Evolutionary conservation across 2,888 invertebrate species (phyloP).

Genomic region (Melanostoma mellinum): DNA sequence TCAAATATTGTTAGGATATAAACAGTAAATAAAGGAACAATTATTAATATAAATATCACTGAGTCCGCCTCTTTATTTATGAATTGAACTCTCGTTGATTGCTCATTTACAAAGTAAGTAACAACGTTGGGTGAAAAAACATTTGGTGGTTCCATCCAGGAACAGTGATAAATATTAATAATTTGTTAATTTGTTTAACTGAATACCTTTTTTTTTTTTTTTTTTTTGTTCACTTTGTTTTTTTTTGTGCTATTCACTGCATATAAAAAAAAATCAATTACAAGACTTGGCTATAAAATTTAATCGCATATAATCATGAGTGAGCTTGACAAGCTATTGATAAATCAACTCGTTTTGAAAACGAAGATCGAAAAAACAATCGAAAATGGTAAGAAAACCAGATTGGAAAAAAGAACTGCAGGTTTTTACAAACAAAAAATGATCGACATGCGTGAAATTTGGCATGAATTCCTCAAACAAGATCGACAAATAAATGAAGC

Average conservation of each 20-base stretch:
- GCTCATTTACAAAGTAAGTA: too few relatives aligned
- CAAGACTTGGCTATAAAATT: background rate
- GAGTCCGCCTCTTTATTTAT: too few relatives aligned
- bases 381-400: background rate
- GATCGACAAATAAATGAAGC: too few relatives aligned
- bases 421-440: background rate
- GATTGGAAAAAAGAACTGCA: conserved; percentile 1
- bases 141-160: conserved; percentile 9
- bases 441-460: background rate
- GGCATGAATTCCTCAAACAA: background rate
- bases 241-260: background rate
- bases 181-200: background rate
- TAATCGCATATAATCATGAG: conserved; percentile 3
- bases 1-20: too few relatives aligned
- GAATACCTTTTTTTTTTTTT: background rate
- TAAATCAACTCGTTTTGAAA: background rate
- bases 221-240: background rate
- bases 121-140: background rate
- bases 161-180: conserved; percentile 1
- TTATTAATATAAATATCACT: too few relatives aligned
- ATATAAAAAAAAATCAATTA: background rate
- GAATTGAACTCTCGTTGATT: too few relatives aligned
- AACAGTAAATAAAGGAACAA: too few relatives aligned
- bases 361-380: background rate
- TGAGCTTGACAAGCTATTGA: background rate